phyloP scores from a whole-genome alignment of 2,888 invertebrate species.

The Drosophila hamatofila region DNA sequence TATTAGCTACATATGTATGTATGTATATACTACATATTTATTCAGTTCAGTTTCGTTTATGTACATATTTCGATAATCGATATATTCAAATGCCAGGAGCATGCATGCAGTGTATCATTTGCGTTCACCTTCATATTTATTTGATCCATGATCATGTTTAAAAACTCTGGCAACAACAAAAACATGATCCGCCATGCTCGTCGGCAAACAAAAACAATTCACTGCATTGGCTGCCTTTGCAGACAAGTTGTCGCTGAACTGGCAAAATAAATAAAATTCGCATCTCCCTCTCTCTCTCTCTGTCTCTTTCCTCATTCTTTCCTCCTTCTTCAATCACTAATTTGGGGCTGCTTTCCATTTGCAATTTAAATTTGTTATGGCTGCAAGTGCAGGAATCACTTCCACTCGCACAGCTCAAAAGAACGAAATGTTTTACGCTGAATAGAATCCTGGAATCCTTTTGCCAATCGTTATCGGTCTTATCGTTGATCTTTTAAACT shows the following conservation, averaged over 20 bases:
- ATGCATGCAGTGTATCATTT: background rate
- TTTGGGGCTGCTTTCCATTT: background rate
- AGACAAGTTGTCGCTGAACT: constrained; percentile 25
- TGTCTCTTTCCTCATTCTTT: background rate
- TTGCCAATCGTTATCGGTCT: background rate
- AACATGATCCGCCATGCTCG: background rate
- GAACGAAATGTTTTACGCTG: background rate
- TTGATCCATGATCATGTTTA: constrained; percentile 6
- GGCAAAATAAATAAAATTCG: background rate
- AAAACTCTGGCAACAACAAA: background rate
- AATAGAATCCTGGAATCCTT: background rate
- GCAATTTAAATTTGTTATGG: background rate
- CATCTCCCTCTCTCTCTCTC: background rate
- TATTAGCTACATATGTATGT: no score
- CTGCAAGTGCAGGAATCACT: background rate
- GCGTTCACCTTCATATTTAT: background rate
- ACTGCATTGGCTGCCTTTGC: background rate
- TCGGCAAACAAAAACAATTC: background rate
- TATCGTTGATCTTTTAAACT: background rate
- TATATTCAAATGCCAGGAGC: background rate
- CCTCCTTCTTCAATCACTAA: background rate
- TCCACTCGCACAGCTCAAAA: background rate
- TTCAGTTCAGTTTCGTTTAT: background rate
- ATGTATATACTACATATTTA: background rate
- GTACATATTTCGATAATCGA: background rate